Base-by-base conservation (phyloP, 2,113 vertebrate species). In the Tachycineta bicolor region DNA sequence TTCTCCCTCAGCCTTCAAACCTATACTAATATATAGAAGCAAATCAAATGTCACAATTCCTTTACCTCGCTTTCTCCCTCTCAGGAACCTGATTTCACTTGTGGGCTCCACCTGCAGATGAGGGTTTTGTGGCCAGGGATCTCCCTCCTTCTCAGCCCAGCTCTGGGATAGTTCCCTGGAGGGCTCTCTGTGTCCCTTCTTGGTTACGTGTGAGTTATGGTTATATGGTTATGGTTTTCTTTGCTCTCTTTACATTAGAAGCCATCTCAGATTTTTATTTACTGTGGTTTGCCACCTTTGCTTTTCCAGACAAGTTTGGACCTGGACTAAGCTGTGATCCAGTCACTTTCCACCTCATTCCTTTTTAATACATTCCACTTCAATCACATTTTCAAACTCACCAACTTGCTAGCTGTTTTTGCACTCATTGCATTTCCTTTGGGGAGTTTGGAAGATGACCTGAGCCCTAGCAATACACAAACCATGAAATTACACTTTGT, bases 401-500 rank as follows among this genome's bases (percentile, higher is more conserved):
- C 39, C 80, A 84, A 60, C 52, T 81, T 77, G 18, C 86, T 94
- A 70, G 83, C 68, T 67, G 68, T 76, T 83, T 78, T 89, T 89
- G 60, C 79, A 29, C 83, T 83, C 37, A 5, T 5, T 87, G 47
- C 64, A 44, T 78, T 78, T 83, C 50, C 80, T 84, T 68, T 56
- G 47, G 59, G 50, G 76, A 44, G 22, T 59, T 37, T 74, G 68
- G 89, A 91, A 95, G 92, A 89, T 59, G 49, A 53, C 33, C 47
- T 78, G 56, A 70, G 79, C 52, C 65, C 73, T 12, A 78, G 73
- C 47, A 81, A 55, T 64, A 93, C 73, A 31, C 65, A 89, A 80
- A 63, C 68, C 68, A 16, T 64, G 63, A 93, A 94, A 95, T 78
- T 34, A 47, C 80, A 78, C 64, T 39, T 86, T 90, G 71, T 92